Conservation (phyloP, 1,140 invertebrate genomes). For the Paracyclopina nana region DNA sequence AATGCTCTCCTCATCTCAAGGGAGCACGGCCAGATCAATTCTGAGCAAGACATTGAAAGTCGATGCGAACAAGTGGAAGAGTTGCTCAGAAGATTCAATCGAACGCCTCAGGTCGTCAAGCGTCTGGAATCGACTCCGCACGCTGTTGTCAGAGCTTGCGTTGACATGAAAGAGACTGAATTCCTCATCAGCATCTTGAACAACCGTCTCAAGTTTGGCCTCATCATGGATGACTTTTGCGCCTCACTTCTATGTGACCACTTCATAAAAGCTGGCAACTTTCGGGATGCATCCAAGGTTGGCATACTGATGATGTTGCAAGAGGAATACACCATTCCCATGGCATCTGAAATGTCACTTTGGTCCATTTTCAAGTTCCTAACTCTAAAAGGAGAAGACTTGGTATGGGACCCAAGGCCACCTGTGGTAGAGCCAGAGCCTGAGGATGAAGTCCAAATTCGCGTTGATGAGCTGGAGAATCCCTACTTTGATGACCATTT, state of each 20-base stretch:
- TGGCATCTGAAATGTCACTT: constrained; percentile 44
- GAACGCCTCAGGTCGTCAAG: constrained; percentile 41
- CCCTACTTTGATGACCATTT: constrained; percentile 67
- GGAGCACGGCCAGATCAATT: constrained; percentile 3
- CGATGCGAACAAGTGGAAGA: constrained; percentile 43
- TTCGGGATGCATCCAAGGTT: constrained; percentile 45
- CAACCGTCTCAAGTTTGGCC: constrained; percentile 63
- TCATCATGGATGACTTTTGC: constrained; percentile 60
- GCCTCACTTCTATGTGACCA: constrained; percentile 62
- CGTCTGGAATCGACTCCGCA: constrained; percentile 56
- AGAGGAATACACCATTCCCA: constrained; percentile 54
- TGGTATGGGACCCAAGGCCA: constrained; percentile 26
- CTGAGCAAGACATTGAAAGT: not conserved
- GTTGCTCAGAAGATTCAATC: constrained; percentile 43
- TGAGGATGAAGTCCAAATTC: constrained; percentile 39
- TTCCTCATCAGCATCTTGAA: constrained; percentile 48
- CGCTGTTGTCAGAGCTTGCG: constrained; percentile 45
- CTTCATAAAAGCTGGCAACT: constrained; percentile 47
- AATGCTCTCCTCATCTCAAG: constrained; percentile 19
- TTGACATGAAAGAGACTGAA: constrained; percentile 36
- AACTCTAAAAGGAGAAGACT: constrained; percentile 30
- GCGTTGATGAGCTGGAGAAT: constrained; percentile 56
- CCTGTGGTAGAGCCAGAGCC: constrained; percentile 23
- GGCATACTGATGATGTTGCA: constrained; percentile 64
- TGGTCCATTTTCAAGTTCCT: constrained; percentile 55